Percentiles rank a stretch among this genome's conserved stretches.
Conservation (phyloP, 2,113 vertebrate species). For the Cynoglossus semilaevis region DNA sequence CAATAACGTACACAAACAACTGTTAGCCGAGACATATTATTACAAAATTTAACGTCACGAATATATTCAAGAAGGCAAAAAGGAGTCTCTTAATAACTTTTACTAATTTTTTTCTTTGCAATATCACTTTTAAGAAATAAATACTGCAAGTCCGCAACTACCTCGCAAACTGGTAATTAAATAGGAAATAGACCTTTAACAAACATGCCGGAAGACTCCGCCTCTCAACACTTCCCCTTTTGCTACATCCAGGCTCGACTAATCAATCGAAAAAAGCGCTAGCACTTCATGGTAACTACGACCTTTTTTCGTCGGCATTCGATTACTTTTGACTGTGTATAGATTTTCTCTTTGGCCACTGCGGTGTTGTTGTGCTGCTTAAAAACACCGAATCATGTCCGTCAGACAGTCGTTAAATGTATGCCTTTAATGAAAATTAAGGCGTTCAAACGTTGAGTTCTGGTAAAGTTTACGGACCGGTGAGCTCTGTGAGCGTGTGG, state of each 20-base stretch:
- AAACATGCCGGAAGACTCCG: constrained; percentile 12
- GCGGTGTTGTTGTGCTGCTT: constrained; percentile 59
- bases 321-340: constrained; percentile 47
- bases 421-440: constrained; percentile 35
- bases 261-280: constrained; percentile 25
- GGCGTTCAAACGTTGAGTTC: not conserved
- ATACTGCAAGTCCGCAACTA: not conserved
- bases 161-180: not conserved
- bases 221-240: constrained; percentile 36
- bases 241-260: constrained; percentile 9
- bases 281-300: fast-evolving
- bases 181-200: constrained; percentile 34
- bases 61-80: no score
- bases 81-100: no score
- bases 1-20: no score
- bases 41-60: no score
- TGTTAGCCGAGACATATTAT: no score
- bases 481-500: not conserved
- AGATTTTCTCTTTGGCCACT: constrained; percentile 9
- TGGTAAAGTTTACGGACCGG: not conserved
- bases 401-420: constrained; percentile 33
- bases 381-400: constrained; percentile 59
- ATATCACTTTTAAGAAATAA: not conserved
- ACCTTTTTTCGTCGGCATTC: not conserved
- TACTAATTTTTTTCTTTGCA: no score